These are phyloP conservation scores for Ceratina australensis DNA, from an alignment of 1,140 invertebrate species.

Conservation along the genomic window DNA sequence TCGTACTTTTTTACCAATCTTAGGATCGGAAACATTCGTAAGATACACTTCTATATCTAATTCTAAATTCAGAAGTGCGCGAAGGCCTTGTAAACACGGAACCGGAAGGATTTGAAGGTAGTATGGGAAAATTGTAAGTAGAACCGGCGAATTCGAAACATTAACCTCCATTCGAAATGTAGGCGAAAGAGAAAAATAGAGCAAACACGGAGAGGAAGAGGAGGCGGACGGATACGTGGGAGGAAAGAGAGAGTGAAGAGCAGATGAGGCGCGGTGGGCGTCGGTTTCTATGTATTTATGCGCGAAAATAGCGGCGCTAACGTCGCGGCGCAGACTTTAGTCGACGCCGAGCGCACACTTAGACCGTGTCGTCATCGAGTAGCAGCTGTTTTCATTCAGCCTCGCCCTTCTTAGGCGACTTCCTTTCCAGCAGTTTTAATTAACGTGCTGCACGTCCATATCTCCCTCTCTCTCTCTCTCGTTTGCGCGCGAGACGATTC, in stretches of 20 bases:
- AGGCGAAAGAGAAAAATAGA: neutral
- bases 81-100: neutral
- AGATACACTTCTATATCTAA: neutral
- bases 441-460: slow-evolving; percentile 49
- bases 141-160: neutral
- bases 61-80: neutral
- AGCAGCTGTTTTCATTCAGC: slow-evolving; percentile 77
- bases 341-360: slow-evolving; percentile 43
- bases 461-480: neutral
- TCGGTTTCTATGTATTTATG: slow-evolving; percentile 59
- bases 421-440: slow-evolving; percentile 68
- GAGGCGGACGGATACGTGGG: slow-evolving; percentile 3
- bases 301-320: slow-evolving; percentile 67
- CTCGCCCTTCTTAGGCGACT: slow-evolving; percentile 72
- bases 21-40: too few species aligned
- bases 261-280: slow-evolving; percentile 47
- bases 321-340: slow-evolving; percentile 16
- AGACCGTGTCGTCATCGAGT: slow-evolving; percentile 72
- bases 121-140: neutral
- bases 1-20: neutral
- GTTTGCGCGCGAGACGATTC: neutral
- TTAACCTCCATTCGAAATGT: neutral
- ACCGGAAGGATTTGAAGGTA: neutral
- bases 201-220: neutral
- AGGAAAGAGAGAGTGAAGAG: neutral